Evolutionary conservation across 2,113 vertebrate species (phyloP).

Genomic region (Acrocephalus arundinaceus): DNA sequence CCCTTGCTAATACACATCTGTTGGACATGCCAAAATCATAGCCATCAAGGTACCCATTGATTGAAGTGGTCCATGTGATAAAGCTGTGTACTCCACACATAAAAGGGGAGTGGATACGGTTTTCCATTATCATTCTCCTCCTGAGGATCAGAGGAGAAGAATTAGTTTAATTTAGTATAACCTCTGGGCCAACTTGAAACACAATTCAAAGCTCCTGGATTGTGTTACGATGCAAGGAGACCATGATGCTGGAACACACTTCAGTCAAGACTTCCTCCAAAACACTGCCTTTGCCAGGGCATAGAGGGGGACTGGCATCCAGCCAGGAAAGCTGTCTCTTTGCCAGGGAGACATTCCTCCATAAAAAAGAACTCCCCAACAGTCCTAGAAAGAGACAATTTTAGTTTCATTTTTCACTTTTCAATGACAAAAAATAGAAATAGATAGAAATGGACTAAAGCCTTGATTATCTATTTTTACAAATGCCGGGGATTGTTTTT

Average conservation of each 20-base stretch:
- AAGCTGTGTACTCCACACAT: neutral
- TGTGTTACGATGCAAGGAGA: neutral
- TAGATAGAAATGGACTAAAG: neutral
- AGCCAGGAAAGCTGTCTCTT: neutral
- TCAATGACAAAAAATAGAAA: neutral
- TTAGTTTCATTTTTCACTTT: neutral
- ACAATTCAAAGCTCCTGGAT: neutral
- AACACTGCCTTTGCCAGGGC: neutral
- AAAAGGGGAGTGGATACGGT: neutral
- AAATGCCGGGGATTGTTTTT: neutral
- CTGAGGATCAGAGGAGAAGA: neutral
- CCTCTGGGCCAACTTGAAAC: neutral
- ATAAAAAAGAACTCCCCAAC: neutral
- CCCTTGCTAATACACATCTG: neutral
- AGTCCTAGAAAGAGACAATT: neutral
- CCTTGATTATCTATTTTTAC: neutral
- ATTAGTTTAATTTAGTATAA: neutral
- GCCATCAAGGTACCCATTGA: neutral
- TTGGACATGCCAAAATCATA: neutral
- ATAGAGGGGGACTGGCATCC: neutral
- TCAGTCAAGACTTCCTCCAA: neutral
- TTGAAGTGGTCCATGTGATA: neutral
- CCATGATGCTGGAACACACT: neutral
- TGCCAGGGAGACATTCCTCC: slow-evolving; percentile 27
- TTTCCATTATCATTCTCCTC: neutral